Evolutionary conservation across 2,113 vertebrate genomes (phyloP).

Genomic region (Abramis brama): DNA sequence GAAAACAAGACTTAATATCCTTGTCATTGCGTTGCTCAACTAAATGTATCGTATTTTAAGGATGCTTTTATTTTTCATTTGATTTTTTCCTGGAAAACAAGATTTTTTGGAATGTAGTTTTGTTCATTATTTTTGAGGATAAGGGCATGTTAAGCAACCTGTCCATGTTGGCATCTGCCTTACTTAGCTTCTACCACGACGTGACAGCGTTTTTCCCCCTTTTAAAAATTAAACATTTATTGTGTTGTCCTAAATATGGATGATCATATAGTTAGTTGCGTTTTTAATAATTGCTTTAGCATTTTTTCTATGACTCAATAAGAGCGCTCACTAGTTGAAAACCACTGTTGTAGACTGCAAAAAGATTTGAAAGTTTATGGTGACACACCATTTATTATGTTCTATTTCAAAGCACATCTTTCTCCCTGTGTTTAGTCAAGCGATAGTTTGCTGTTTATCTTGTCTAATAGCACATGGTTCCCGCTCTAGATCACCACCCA

Average conservation of each 20-base stretch:
- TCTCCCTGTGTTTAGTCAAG: conserved; percentile 8
- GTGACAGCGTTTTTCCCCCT: background rate
- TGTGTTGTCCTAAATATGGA: background rate
- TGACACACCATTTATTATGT: conserved; percentile 22
- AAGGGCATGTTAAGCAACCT: background rate
- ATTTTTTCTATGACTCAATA: background rate
- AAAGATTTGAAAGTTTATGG: background rate
- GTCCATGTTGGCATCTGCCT: background rate
- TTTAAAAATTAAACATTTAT: background rate
- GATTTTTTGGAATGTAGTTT: background rate
- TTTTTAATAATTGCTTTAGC: background rate
- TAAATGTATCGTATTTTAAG: background rate
- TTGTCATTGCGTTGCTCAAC: background rate
- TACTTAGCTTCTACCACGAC: background rate
- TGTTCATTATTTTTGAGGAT: background rate
- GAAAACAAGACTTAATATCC: too few relatives aligned
- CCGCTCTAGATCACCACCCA: conserved; percentile 37
- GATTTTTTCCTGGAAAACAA: background rate
- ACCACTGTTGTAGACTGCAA: background rate
- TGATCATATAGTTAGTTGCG: background rate
- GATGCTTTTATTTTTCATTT: too few relatives aligned
- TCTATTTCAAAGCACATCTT: conserved; percentile 12
- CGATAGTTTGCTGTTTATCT: conserved; percentile 28
- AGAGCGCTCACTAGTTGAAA: background rate
- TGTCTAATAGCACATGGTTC: conserved; percentile 34